Conservation (phyloP, 2,888 invertebrate genomes). For the Platycnemis pennipes region DNA sequence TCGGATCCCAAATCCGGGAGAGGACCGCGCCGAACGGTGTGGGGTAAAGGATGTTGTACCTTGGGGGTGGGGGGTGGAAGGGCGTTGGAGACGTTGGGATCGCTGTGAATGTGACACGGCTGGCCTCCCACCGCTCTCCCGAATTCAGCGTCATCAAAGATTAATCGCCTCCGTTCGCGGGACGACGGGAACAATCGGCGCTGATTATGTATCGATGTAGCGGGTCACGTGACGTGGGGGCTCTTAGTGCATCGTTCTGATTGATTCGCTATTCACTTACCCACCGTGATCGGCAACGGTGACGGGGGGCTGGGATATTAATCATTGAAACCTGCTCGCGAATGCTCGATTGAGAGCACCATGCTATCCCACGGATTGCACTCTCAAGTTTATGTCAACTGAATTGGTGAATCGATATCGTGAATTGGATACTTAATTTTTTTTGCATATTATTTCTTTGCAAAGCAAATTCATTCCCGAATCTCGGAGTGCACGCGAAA, state of each 20-base stretch:
- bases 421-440: too few species aligned
- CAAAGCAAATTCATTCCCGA: too few species aligned
- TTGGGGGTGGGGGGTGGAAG: background rate
- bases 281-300: background rate
- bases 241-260: background rate
- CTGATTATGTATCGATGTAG: background rate
- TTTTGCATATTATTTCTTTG: too few species aligned
- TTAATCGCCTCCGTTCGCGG: background rate
- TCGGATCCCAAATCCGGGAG: background rate
- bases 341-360: too few species aligned
- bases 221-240: background rate
- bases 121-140: background rate
- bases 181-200: background rate
- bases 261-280: background rate
- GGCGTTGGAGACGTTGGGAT: background rate
- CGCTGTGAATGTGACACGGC: background rate
- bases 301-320: background rate
- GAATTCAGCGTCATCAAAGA: constrained; percentile 9
- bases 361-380: too few species aligned
- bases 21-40: background rate
- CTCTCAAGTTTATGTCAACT: too few species aligned
- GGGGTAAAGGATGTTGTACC: background rate
- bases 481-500: too few species aligned
- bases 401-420: too few species aligned
- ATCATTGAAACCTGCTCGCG: too few species aligned